phyloP scores from a whole-genome alignment of 2,113 vertebrate species.

The Gallinago paraguaiae region DNA sequence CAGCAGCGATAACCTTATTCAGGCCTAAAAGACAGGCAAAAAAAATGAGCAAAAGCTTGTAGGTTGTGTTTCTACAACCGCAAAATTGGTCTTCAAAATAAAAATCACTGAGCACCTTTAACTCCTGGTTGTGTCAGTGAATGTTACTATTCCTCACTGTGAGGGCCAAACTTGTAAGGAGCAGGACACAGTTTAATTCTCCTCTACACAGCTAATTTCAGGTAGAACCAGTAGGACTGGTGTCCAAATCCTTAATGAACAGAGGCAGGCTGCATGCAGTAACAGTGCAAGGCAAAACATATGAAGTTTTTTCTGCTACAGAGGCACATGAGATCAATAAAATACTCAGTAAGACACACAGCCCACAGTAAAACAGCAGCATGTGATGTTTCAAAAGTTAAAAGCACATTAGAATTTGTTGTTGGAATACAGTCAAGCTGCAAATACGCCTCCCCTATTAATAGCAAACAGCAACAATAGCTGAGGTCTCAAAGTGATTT shows the following conservation, averaged over 20 bases:
- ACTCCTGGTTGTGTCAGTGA: background rate
- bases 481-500: conserved; percentile 35
- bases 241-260: background rate
- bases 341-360: background rate
- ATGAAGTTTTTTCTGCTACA: background rate
- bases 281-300: background rate
- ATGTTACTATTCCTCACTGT: background rate
- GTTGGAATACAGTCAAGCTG: conserved; percentile 28
- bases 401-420: conserved; percentile 9
- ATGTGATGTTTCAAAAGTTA: background rate
- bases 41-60: background rate
- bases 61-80: background rate
- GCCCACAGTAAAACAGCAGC: background rate
- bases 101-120: background rate
- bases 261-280: background rate
- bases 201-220: background rate
- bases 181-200: background rate
- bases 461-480: conserved; percentile 47
- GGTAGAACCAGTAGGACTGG: background rate
- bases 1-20: background rate
- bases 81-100: background rate
- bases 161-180: background rate
- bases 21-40: background rate
- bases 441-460: conserved; percentile 18
- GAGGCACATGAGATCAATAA: background rate